Evolutionary conservation across 2,797 vertebrate genomes (phyloP).

Genomic region (Ciconia nigra): DNA sequence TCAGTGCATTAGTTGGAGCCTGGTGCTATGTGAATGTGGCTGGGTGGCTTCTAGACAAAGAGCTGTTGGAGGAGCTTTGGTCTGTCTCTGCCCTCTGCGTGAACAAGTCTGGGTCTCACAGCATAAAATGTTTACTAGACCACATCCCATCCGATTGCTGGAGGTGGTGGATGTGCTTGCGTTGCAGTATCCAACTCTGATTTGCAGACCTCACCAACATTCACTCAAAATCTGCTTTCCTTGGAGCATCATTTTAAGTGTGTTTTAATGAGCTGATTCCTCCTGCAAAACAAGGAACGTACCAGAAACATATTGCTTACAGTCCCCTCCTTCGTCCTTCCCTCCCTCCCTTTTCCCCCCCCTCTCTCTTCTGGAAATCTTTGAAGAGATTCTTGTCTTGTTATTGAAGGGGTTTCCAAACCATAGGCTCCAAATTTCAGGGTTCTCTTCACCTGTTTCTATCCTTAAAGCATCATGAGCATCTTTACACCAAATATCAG

Average conservation of each 20-base stretch:
- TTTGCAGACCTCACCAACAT: neutral
- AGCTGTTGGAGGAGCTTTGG: neutral
- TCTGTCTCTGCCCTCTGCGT: neutral
- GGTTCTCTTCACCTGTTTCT: neutral
- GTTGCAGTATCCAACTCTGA: neutral
- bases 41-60: neutral
- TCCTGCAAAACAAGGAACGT: neutral
- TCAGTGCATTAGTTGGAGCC: neutral
- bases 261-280: slow-evolving; percentile 4
- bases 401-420: neutral
- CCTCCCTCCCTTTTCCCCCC: neutral
- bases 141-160: neutral
- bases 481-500: neutral
- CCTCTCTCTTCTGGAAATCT: neutral
- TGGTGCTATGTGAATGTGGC: neutral
- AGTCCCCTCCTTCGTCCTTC: neutral
- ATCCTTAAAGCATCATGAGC: neutral
- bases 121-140: neutral
- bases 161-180: neutral
- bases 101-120: neutral
- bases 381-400: neutral
- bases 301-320: neutral
- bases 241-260: neutral
- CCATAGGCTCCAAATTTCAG: neutral
- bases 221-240: slow-evolving; percentile 5